Conservation (phyloP, 2,113 vertebrate genomes). For the Bombycilla garrulus region DNA sequence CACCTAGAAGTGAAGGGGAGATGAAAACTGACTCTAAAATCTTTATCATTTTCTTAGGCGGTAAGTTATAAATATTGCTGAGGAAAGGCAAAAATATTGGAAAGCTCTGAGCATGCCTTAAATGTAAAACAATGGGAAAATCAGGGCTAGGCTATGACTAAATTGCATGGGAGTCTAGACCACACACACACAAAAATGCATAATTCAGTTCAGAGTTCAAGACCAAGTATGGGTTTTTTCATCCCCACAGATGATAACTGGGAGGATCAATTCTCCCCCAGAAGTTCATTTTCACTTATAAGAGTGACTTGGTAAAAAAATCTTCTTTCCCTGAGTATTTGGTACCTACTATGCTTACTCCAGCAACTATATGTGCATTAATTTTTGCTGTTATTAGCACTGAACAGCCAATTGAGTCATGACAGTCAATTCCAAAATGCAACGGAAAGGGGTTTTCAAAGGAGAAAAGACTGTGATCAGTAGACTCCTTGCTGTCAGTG, state of each 20-base stretch:
- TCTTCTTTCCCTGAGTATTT: neutral
- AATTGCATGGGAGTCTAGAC: conserved; percentile 15
- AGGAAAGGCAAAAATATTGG: conserved; percentile 6
- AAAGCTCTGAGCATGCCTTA: conserved; percentile 30
- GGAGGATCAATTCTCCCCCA: neutral
- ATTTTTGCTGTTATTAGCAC: neutral
- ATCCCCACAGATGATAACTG: neutral
- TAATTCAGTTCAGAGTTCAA: conserved; percentile 1
- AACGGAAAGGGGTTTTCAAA: neutral
- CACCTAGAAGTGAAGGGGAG: neutral
- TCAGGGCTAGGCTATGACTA: conserved; percentile 28
- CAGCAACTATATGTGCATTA: neutral
- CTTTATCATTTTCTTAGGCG: conserved; percentile 27
- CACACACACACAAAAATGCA: conserved; percentile 22
- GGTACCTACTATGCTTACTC: neutral
- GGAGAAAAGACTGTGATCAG: neutral
- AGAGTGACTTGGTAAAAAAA: neutral
- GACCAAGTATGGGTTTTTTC: neutral
- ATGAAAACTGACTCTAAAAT: conserved; percentile 28
- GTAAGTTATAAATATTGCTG: conserved; percentile 39
- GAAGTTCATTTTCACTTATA: neutral
- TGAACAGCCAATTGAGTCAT: neutral
- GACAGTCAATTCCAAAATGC: neutral
- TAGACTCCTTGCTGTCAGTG: neutral
- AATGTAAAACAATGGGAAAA: conserved; percentile 46